These are phyloP conservation scores for Cephus nigrinus DNA, from an alignment of 2,888 invertebrate species.

Conservation along the genomic window DNA sequence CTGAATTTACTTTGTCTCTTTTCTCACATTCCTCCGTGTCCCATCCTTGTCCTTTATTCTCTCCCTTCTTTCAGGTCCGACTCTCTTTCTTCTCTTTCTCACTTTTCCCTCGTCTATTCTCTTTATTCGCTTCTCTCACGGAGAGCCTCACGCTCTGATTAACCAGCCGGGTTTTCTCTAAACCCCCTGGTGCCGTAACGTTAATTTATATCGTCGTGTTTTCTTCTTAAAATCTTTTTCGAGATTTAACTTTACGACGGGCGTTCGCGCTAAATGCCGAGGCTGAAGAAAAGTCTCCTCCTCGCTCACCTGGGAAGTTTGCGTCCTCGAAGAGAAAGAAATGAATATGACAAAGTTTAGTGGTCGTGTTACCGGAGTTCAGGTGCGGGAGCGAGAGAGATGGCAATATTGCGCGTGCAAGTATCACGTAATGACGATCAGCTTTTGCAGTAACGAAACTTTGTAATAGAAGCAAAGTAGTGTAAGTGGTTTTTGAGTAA, in stretches of 20 bases:
- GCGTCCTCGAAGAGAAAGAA: not conserved
- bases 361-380: not conserved
- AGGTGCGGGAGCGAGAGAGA: not conserved
- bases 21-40: not conserved
- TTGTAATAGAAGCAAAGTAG: constrained; percentile 16
- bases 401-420: not conserved
- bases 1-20: not conserved
- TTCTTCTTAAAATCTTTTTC: constrained; percentile 28
- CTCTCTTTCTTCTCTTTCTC: not conserved
- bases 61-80: not conserved
- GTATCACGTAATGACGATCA: constrained; percentile 10
- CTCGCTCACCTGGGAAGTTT: not conserved
- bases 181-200: constrained; percentile 15
- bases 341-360: not conserved
- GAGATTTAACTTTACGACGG: constrained; percentile 34
- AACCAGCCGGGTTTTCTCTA: constrained; percentile 19
- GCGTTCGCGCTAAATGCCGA: constrained; percentile 24
- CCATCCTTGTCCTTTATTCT: not conserved
- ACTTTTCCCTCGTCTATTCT: constrained; percentile 1
- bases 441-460: constrained; percentile 24
- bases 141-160: constrained; percentile 18
- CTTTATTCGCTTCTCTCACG: not conserved
- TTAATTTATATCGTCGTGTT: constrained; percentile 30
- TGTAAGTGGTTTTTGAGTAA: not conserved
- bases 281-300: not conserved